Conservation (phyloP, 2,797 vertebrate genomes). For the Leontopithecus rosalia region DNA sequence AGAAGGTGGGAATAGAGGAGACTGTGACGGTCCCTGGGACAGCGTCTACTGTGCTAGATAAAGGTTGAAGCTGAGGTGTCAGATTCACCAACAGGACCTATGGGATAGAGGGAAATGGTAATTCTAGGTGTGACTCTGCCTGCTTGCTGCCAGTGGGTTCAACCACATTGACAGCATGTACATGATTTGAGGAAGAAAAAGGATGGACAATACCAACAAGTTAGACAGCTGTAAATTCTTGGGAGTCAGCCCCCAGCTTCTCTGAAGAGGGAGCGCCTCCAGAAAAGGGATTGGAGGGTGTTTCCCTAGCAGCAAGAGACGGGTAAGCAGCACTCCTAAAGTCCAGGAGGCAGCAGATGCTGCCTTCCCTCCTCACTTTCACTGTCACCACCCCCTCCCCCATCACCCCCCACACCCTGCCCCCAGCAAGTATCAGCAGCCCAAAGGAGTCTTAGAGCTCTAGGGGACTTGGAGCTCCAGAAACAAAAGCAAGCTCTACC, state of each 20-base stretch:
- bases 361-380: background rate
- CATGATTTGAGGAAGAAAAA: background rate
- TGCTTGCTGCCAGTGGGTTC: background rate
- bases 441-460: background rate
- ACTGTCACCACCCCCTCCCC: background rate
- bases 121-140: background rate
- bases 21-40: background rate
- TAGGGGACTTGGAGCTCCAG: background rate
- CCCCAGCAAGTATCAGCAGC: background rate
- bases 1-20: background rate
- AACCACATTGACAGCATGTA: background rate
- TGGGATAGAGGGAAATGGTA: background rate
- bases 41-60: background rate
- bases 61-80: background rate
- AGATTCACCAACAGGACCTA: background rate
- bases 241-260: background rate
- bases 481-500: background rate
- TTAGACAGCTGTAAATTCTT: background rate
- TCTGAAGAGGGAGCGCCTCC: background rate
- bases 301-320: background rate
- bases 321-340: background rate
- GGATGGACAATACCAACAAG: background rate
- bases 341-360: background rate
- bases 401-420: too few species aligned
- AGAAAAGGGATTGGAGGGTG: background rate